Percentiles rank a stretch among this genome's conserved stretches.
These are phyloP conservation scores for Passer domesticus DNA, from an alignment of 2,113 vertebrate species.

Conservation along the genomic window DNA sequence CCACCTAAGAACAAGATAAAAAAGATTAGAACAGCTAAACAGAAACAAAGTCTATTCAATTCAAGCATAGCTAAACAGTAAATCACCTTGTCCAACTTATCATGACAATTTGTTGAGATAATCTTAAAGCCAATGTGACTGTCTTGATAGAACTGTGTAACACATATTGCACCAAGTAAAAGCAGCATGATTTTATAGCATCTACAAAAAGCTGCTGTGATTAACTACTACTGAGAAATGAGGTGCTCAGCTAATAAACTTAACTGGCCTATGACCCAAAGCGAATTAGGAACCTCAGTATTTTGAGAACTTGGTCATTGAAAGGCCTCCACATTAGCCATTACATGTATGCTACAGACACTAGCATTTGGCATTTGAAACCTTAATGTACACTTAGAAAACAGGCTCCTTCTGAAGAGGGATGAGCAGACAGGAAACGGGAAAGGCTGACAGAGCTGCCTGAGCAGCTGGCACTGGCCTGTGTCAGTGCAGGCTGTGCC, in stretches of 20 bases:
- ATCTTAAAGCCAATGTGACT: background rate
- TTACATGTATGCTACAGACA: background rate
- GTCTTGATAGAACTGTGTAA: fast-evolving
- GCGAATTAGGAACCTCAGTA: background rate
- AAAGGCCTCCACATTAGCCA: background rate
- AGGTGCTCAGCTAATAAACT: background rate
- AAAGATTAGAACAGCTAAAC: background rate
- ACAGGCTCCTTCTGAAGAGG: background rate
- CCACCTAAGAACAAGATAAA: conserved; percentile 75
- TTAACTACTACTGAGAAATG: fast-evolving
- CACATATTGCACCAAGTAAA: fast-evolving
- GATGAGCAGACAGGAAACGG: background rate
- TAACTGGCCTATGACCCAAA: background rate
- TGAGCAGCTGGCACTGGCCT: background rate
- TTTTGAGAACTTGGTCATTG: background rate
- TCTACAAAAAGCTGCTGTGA: background rate
- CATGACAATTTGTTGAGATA: background rate
- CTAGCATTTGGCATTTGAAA: background rate
- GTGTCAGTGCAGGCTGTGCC: background rate
- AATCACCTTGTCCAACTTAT: background rate
- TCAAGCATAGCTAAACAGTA: background rate
- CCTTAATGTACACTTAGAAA: background rate
- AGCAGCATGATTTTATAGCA: background rate
- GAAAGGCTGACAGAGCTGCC: fast-evolving
- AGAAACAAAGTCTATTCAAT: background rate